These are phyloP conservation scores for Ectobius pallidus DNA, from an alignment of 2,888 invertebrate genomes.

Conservation along the genomic window DNA sequence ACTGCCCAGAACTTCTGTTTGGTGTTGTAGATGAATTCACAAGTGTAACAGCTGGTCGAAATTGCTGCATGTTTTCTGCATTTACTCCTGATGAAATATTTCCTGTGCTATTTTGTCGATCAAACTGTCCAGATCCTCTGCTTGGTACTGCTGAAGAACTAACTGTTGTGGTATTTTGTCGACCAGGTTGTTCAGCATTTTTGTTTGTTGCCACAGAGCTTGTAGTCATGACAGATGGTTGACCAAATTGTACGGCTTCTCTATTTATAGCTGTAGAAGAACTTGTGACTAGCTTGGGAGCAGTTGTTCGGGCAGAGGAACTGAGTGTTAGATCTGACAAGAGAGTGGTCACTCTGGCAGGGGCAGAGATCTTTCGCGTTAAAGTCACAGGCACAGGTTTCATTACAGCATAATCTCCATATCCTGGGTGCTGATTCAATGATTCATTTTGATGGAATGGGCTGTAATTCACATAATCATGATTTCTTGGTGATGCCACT, in stretches of 20 bases:
- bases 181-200: too few relatives aligned
- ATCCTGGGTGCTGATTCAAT: slow-evolving; percentile 49
- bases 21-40: too few relatives aligned
- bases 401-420: slow-evolving; percentile 48
- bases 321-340: not conserved
- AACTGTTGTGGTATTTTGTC: too few relatives aligned
- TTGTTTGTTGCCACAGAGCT: too few relatives aligned
- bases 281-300: slow-evolving; percentile 22
- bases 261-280: not conserved
- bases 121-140: slow-evolving; percentile 12
- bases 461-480: slow-evolving; percentile 36
- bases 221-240: too few relatives aligned
- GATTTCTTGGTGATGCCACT: slow-evolving; percentile 49
- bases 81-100: too few relatives aligned
- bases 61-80: too few relatives aligned
- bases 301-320: too few relatives aligned
- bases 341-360: slow-evolving; percentile 1
- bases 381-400: slow-evolving; percentile 39
- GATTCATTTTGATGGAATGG: not conserved
- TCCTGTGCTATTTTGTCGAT: not conserved
- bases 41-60: too few relatives aligned
- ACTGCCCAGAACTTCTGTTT: too few relatives aligned
- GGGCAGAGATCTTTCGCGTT: slow-evolving; percentile 39
- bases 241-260: slow-evolving; percentile 16
- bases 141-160: slow-evolving; percentile 2